phyloP scores from a whole-genome alignment of 2,113 vertebrate genomes.

The Myxocyprinus asiaticus region DNA sequence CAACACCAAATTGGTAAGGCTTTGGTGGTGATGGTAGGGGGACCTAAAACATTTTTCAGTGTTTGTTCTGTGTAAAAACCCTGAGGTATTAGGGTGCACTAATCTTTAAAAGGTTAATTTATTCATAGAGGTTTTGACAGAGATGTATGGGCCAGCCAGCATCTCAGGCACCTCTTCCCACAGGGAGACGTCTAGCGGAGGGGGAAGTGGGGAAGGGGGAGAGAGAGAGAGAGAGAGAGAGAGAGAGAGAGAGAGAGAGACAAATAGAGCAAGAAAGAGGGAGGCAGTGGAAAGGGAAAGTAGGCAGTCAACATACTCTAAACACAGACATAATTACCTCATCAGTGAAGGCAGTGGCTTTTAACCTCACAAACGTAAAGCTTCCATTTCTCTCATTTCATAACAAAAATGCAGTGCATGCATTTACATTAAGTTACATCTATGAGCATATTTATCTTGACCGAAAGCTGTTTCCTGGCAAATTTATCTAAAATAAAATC shows the following conservation, averaged over 20 bases:
- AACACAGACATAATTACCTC: slow-evolving; percentile 82
- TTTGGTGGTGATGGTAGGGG: slow-evolving; percentile 34
- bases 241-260: no score
- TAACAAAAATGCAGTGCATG: slow-evolving; percentile 18
- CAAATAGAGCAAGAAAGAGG: slow-evolving; percentile 16
- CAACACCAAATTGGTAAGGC: slow-evolving; percentile 42
- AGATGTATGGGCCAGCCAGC: slow-evolving; percentile 92
- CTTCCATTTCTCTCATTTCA: slow-evolving; percentile 57
- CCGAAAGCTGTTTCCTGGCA: slow-evolving; percentile 32
- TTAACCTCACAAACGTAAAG: slow-evolving; percentile 57
- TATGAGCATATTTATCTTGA: slow-evolving; percentile 16
- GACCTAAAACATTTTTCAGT: slow-evolving; percentile 78
- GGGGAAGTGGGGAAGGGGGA: slow-evolving; percentile 30
- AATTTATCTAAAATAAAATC: slow-evolving; percentile 39
- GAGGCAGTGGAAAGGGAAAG: slow-evolving; percentile 51
- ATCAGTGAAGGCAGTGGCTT: slow-evolving; percentile 72
- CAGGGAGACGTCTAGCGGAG: slow-evolving; percentile 76
- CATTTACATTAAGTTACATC: slow-evolving; percentile 16
- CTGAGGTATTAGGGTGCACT: slow-evolving; percentile 97
- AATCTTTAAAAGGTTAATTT: slow-evolving; percentile 99
- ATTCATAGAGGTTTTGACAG: slow-evolving; percentile 99
- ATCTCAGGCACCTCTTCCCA: slow-evolving; percentile 88
- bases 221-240: slow-evolving; percentile 16
- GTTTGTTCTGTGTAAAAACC: slow-evolving; percentile 91
- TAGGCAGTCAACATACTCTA: slow-evolving; percentile 74